Base-by-base conservation (phyloP, 2,797 vertebrate genomes). In the Rachycentron canadum region DNA sequence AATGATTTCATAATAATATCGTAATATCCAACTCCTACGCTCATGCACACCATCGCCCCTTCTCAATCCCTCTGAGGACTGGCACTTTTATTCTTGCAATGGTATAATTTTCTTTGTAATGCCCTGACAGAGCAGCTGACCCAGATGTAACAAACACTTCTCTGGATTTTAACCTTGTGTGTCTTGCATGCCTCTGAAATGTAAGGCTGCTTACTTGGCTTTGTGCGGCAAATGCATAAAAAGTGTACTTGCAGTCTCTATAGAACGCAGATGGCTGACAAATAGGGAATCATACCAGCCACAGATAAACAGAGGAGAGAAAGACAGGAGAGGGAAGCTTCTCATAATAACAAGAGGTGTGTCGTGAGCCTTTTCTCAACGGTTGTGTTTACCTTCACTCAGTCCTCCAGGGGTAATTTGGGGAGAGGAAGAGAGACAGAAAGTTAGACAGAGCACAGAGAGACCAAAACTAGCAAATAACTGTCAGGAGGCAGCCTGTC, bases 401-500 rank as follows among this genome's bases (percentile, higher is more conserved):
- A 23, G 83, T 86, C 87, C 91, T 91, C 81, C 69, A 83, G 79
- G 88, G 88, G 83, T 90, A 91, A 92, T 90, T 92, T 91, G 70
- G 81, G 72, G 68, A 78, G 86, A 88, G 84, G 87, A 86, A 79
- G 78, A 85, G 87, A 92, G 88, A 86, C 87, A 86, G 91, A 93
- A 91, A 82, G 83, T 88, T 87, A 91, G 89, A 89, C 87, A 75
- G 90, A 92, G 89, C 86, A 87, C 84, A 83, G 86, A 86, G 86
- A 88, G 89, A 93, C 90, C 89, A 91, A 91, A 93, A 91, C 92
- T 94, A 88, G 91, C 93, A 92, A 93, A 93, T 94, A 94, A 91
- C 91, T 94, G 94, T 94, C 92, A 94, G 88, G 93, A 95, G 95
- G 94, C 94, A 92, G 90, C 76, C 92, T 94, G 94, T 95, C 95